These are phyloP conservation scores for Rhinolophus ferrumequinum DNA, from an alignment of 2,113 vertebrate genomes.

Conservation along the genomic window DNA sequence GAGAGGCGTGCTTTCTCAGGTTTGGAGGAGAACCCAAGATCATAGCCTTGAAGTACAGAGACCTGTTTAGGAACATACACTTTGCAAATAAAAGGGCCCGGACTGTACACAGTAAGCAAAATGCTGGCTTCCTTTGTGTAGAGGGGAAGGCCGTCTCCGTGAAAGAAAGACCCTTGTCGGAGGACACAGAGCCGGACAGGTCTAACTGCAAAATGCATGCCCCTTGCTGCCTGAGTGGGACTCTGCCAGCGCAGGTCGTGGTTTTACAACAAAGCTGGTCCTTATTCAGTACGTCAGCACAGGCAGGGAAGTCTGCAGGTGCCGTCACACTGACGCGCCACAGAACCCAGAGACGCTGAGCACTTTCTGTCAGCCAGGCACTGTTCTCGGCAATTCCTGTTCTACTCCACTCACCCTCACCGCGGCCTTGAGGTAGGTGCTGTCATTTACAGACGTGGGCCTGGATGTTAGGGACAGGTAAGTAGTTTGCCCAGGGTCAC, in stretches of 20 bases:
- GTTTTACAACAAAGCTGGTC: background rate
- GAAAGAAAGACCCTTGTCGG: too few relatives aligned
- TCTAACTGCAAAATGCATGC: background rate
- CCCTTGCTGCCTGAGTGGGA: fast-evolving
- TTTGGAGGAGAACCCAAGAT: slow-evolving; percentile 35
- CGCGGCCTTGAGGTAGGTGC: fast-evolving
- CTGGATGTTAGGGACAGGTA: too few relatives aligned
- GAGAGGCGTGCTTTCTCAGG: background rate
- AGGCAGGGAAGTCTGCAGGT: too few relatives aligned
- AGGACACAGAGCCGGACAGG: fast-evolving
- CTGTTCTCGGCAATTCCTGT: background rate
- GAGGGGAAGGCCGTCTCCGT: background rate
- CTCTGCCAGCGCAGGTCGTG: background rate
- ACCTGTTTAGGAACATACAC: background rate
- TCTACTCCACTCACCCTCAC: background rate
- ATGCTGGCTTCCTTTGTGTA: background rate
- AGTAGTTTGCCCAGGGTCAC: background rate
- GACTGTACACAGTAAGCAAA: background rate
- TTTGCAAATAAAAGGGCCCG: background rate
- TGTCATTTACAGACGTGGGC: fast-evolving
- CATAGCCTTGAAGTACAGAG: background rate
- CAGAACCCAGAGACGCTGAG: background rate
- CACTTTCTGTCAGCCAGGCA: fast-evolving
- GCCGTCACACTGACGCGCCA: fast-evolving
- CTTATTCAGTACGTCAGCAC: background rate